These are phyloP conservation scores for Astropecten irregularis DNA, from an alignment of 53 echinoderm and acorn worm species.

Conservation along the genomic window DNA sequence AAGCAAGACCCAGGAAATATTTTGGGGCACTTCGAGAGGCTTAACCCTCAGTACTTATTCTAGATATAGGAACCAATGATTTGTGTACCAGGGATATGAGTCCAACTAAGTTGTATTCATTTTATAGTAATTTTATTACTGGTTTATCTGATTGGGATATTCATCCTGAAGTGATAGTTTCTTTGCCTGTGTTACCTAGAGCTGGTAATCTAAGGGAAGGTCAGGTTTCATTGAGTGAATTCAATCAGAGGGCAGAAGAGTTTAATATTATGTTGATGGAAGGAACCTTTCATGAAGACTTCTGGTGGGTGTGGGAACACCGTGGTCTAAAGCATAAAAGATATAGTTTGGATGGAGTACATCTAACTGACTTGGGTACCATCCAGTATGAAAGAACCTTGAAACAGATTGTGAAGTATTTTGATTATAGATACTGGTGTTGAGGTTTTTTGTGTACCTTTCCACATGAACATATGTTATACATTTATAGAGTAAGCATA, in stretches of 20 bases:
- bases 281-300: not conserved
- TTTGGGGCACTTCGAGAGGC: not conserved
- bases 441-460: no score
- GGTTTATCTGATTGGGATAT: not conserved
- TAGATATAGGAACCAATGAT: conserved; percentile 33
- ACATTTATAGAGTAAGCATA: no score
- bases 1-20: not conserved
- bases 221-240: not conserved
- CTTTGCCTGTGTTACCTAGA: not conserved
- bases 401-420: not conserved
- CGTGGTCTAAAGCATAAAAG: not conserved
- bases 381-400: not conserved
- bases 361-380: not conserved
- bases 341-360: not conserved
- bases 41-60: not conserved
- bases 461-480: no score
- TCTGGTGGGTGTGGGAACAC: not conserved
- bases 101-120: not conserved
- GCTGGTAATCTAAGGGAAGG: not conserved
- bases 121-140: not conserved
- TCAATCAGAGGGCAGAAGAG: not conserved
- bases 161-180: not conserved
- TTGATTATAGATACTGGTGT: no score
- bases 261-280: not conserved
- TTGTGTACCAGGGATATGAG: not conserved